Evolutionary conservation across 2,113 vertebrate genomes (phyloP), one percentile per base, ranked within the genome.

Genomic region (Crocuta crocuta): DNA sequence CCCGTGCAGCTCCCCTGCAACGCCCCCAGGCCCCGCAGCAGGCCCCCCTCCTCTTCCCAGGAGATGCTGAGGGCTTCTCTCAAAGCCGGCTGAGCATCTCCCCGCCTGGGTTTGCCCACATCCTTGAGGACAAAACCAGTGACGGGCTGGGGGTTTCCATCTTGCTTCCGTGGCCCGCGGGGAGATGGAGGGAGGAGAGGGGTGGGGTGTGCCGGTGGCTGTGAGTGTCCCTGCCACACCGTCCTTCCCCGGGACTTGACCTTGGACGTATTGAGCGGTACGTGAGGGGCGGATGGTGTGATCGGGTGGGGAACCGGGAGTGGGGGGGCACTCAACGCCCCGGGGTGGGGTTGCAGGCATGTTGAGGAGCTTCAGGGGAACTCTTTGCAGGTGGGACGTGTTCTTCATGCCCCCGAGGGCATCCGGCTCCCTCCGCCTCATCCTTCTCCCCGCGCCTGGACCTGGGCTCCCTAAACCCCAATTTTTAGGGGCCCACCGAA

Each of bases 301-400:
- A 13, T 0, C 35, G 2, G n/a, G 50, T 15, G 10, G 13, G 45
- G 33, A 8, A 5, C n/a, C 6, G 70, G 79, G 3, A 2, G 1
- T 0, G 3, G 53, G 55, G 39, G 53, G 31, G 39, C 39, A 39
- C 39, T 39, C 39, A 39, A 3, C 0, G 0, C 10, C 43, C 4
- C 0, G 5, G 16, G 90, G 53, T 13, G 48, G 26, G 6, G 9
- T 10, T 9, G 11, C 8, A 2, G 55, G 12, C 28, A 2, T 0
- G 16, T 53, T 3, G 15, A 28, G 2, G 21, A 17, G 21, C 43
- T 8, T 8, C 11, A 1, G 17, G 10, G 7, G 48, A 53, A 0
- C 50, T 9, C 0, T 24, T 0, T 2, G 28, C 3, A 16, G 24
- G 28, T 1, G 1, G 23, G 0, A 4, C 0, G 1, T 7, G 10